phyloP scores from a whole-genome alignment of 1,140 invertebrate genomes.

The Solenopsis fugax region DNA sequence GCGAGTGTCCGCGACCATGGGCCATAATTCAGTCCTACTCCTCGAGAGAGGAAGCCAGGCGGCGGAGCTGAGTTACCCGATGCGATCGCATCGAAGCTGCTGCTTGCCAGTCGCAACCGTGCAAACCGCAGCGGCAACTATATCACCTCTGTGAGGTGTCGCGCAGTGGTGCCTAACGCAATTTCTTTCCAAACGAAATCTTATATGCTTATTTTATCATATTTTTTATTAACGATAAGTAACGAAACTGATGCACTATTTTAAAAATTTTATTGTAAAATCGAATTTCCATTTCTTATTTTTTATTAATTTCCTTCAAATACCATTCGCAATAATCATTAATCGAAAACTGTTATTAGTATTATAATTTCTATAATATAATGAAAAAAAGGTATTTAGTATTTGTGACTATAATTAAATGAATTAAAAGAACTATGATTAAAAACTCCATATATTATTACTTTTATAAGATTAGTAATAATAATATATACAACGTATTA shows the following conservation, averaged over 20 bases:
- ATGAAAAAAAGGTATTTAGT: not conserved
- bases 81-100: slow-evolving; percentile 80
- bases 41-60: slow-evolving; percentile 73
- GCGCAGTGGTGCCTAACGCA: slow-evolving; percentile 6
- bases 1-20: slow-evolving; percentile 81
- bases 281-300: not conserved
- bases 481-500: too few relatives aligned
- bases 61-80: slow-evolving; percentile 77
- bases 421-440: too few relatives aligned
- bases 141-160: slow-evolving; percentile 63
- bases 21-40: slow-evolving; percentile 83
- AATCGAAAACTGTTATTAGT: not conserved
- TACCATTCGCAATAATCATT: not conserved
- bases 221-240: slow-evolving; percentile 20
- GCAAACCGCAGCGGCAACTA: slow-evolving; percentile 65
- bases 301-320: not conserved
- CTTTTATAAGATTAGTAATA: too few relatives aligned
- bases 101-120: slow-evolving; percentile 64
- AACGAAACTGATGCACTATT: not conserved
- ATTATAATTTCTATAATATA: not conserved
- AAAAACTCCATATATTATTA: too few relatives aligned
- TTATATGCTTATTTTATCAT: not conserved
- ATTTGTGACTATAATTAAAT: not conserved
- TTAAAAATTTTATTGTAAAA: not conserved
- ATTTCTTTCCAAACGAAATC: not conserved